These are phyloP conservation scores for Formica selysi DNA, from an alignment of 1,140 invertebrate species.

Conservation along the genomic window DNA sequence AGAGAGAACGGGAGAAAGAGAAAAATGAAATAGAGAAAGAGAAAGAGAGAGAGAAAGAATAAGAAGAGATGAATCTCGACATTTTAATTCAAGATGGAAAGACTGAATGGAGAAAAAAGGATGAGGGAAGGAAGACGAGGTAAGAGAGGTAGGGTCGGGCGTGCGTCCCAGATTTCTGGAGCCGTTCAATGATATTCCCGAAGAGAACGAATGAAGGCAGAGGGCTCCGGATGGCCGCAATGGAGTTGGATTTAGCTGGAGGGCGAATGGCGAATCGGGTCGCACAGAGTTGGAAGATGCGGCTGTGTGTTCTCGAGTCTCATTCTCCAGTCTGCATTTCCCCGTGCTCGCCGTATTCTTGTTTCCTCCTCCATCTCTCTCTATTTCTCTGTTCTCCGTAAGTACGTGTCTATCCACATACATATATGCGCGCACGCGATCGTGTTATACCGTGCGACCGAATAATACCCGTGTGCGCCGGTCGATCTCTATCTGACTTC, in stretches of 20 bases:
- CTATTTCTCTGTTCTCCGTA: background rate
- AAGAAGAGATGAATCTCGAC: slow-evolving; percentile 49
- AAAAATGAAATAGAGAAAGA: background rate
- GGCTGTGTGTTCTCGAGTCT: slow-evolving; percentile 68
- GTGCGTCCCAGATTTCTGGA: slow-evolving; percentile 77
- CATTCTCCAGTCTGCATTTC: slow-evolving; percentile 62
- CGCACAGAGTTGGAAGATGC: slow-evolving; percentile 68
- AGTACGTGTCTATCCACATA: slow-evolving; percentile 53
- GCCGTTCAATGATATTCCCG: slow-evolving; percentile 77
- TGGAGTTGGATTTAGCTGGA: slow-evolving; percentile 78
- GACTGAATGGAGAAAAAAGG: slow-evolving; percentile 19
- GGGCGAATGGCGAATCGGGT: slow-evolving; percentile 72
- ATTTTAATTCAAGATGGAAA: slow-evolving; percentile 66
- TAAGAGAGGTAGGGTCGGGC: slow-evolving; percentile 12
- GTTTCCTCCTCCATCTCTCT: background rate
- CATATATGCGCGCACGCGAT: slow-evolving; percentile 21
- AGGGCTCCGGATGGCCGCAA: slow-evolving; percentile 75
- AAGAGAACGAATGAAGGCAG: slow-evolving; percentile 73
- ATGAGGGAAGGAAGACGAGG: background rate
- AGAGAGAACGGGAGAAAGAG: background rate
- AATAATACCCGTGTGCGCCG: slow-evolving; percentile 34
- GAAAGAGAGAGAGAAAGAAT: background rate
- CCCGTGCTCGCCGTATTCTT: background rate
- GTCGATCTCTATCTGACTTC: slow-evolving; percentile 51
- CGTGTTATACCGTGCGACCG: slow-evolving; percentile 45